Base-by-base conservation (phyloP, 2,797 vertebrate species). In the Macropus fuliginosus region DNA sequence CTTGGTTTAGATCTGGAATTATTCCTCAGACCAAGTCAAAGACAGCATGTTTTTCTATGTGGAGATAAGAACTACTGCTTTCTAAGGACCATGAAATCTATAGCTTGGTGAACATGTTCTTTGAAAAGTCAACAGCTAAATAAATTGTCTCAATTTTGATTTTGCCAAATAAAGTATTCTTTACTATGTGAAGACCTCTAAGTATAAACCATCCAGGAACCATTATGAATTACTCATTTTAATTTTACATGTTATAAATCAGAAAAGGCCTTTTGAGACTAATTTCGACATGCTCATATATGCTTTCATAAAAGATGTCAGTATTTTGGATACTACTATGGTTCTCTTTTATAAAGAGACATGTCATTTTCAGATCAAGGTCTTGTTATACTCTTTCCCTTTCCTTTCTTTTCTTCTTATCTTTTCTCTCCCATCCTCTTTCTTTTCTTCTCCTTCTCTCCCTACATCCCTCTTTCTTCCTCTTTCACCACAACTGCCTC, bases 11-110 rank as follows among this genome's bases (percentile, higher is more conserved):
- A 91, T 93, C 94, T 96, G 93, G 94, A 98, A 96, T 93, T 92
- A 94, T n/a, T 87, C 93, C 50, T 66, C 74, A 66, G 96, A 1
- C 56, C 54, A 89, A 91, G 94, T 93, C 96, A 97, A 93, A 97
- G 92, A 96, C 97, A 98, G 94, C 89, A 92, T 91, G 87, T n/a
- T 94, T 59, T 94, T 95, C 14, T 57, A 57, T 11, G 28, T 57
- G 28, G 28, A 57, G 56, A 29, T 57, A 57, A 29, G 56, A 28
- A 57, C 89, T 94, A 91, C 55, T 55, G 54, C 52, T 89, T 94
- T 55, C 89, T 92, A n/a, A 87, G 95, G 97, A 96, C 74, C 94
- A 96, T 81, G 87, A 34, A 97, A 95, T 2, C 13, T 0, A 54
- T 93, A 87, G 13, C 56, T 27, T 55, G n/a, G 18, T 34, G 95